Conservation (phyloP, 2,113 vertebrate species). For the Tyrannus savana region DNA sequence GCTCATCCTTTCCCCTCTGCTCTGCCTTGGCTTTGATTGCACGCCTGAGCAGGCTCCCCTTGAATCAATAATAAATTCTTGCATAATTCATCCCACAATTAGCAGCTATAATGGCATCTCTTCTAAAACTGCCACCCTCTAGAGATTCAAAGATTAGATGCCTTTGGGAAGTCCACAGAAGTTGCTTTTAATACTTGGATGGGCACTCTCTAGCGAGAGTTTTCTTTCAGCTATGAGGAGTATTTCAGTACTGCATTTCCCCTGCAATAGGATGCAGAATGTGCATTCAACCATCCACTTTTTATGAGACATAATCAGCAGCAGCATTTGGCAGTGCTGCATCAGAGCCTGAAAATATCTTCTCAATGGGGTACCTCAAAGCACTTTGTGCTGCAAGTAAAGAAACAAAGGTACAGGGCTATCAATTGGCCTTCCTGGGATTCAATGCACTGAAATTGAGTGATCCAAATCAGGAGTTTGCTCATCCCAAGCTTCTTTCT, state of each 20-base stretch:
- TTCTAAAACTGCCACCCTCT: conserved; percentile 8
- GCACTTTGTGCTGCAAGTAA: neutral
- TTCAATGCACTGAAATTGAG: neutral
- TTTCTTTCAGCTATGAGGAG: neutral
- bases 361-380: neutral
- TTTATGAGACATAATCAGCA: neutral
- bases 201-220: neutral
- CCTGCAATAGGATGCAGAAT: conserved; percentile 39
- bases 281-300: neutral
- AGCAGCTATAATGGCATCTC: conserved; percentile 34
- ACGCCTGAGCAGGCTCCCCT: neutral
- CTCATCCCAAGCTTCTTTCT: neutral
- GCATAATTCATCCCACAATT: conserved; percentile 47
- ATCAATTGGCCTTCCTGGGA: neutral
- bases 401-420: neutral
- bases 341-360: neutral
- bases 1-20: neutral
- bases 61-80: conserved; percentile 59
- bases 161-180: conserved; percentile 17
- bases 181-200: conserved; percentile 10
- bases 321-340: neutral
- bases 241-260: conserved; percentile 29
- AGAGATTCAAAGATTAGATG: conserved; percentile 8
- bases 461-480: neutral
- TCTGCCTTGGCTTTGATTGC: neutral